Base-by-base conservation (phyloP, 2,797 vertebrate genomes). In the Ispidina picta region DNA sequence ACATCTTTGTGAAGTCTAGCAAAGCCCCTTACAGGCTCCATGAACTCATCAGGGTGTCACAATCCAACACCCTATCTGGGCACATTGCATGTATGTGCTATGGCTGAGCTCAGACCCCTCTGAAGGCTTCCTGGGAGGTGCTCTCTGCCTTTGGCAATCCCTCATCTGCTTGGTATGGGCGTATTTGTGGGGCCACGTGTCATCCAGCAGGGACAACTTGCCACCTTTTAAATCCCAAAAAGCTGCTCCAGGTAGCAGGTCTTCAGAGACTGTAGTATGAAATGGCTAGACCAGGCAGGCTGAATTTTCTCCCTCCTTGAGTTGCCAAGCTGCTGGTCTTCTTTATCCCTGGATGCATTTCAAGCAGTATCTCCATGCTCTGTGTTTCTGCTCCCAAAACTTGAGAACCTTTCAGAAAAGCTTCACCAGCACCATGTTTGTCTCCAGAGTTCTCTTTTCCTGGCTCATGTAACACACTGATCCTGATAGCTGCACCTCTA, bases 401-500 rank as follows among this genome's bases (percentile, higher is more conserved):
- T 20, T 25, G 10, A 63, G 39, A 75, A 76, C 17, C 17, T 78
- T n/a, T 15, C 19, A 60, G 52, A 72, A 86, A 59, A 22, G 28
- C 5, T 44, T 6, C 5, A 26, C 4, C 46, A 70, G 28, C 5
- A 31, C 5, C 18, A 25, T 1, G 6, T 33, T 16, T 10, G 2
- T 17, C 41, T 80, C 25, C 37, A 54, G 54, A 86, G 7, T 4
- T 87, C 22, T 56, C 20, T 83, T 65, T 35, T 29, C 39, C 37
- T 65, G 29, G 11, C 16, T 58, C 4, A 0, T 19, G 3, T 37
- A 52, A 48, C 25, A 39, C 1, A 0, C 7, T 37, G 19, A 29
- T 49, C 37, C 16, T 71, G 39, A 4, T 49, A n/a, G 17, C 43
- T 89, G 31, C 26, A 76, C 63, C 44, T 7, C 10, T 37, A 11